Base-by-base conservation (phyloP, 30 jellyfish, hydroid and myxozoan genomes). In the Calvadosia cruxmelitensis region DNA sequence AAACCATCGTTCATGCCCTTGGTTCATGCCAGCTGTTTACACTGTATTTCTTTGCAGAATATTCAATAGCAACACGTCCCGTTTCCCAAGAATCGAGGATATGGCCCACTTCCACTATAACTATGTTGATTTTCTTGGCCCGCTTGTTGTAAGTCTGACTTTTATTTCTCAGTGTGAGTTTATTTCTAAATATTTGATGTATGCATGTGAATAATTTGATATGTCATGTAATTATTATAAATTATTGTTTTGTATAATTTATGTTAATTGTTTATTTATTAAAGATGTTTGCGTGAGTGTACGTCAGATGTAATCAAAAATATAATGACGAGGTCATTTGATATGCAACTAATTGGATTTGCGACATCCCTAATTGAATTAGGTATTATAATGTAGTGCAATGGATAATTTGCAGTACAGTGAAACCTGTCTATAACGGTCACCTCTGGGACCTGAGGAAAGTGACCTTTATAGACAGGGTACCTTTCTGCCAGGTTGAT, bases 51-150 rank as follows among this genome's bases (percentile, higher is more conserved):
- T 2, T 70, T 70, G 15, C 35, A 70, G 74, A 64, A 25, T 35
- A 87, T 68, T 63, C 25, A 50, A 50, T 12, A 20, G 67, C 30
- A 31, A 66, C 1, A 31, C 50, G 27, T 62, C 95, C 23, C 68
- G 98, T 32, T 89, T 89, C 49, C 98, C 98, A 33, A 70, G 95
- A 30, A 89, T 89, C 20, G 98, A 89, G 63, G 98, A 89, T 32
- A 89, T 89, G 98, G 80, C 94, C 2, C 98, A 89, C 49, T 89
- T 89, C 25, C 98, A 89, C 63, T 89, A 89, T 84, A 73, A 73
- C 33, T 61, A 74, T 52, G 92, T 89, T 7, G 98, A 89, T 0
- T 80, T 89, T 49, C 74, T 76, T 1, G 95, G 85, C 35, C 76
- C 73, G 13, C 53, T 89, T 1, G 50, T 25, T 79, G 98, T 89